Evolutionary conservation across 1,140 invertebrate genomes (phyloP).

Genomic region (Holotrichia oblita): DNA sequence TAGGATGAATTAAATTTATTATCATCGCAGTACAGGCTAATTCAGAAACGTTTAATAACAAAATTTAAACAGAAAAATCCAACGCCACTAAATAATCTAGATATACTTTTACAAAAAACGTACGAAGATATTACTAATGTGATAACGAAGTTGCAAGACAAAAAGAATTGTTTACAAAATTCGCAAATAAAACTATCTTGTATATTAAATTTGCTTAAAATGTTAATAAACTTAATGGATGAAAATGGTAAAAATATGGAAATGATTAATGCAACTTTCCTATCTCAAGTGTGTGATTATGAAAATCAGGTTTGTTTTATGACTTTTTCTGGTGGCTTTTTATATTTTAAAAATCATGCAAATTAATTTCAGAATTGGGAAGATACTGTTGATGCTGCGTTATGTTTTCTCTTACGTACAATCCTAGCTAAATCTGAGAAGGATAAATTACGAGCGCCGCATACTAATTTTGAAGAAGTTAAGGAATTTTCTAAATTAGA

Average conservation of each 20-base stretch:
- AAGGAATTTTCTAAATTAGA: conserved; percentile 67
- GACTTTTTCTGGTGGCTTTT: no score
- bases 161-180: conserved; percentile 56
- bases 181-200: conserved; percentile 54
- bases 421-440: conserved; percentile 63
- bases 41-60: conserved; percentile 77
- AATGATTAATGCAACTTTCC: conserved; percentile 53
- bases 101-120: conserved; percentile 77
- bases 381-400: conserved; percentile 65
- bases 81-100: conserved; percentile 73
- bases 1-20: conserved; percentile 70
- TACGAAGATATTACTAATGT: conserved; percentile 69
- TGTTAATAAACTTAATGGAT: conserved; percentile 57
- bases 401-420: conserved; percentile 66
- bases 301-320: conserved; percentile 57
- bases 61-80: conserved; percentile 83
- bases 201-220: conserved; percentile 53
- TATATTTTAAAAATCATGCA: no score
- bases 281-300: conserved; percentile 52
- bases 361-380: conserved; percentile 67
- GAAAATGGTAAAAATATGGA: conserved; percentile 50
- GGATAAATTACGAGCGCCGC: conserved; percentile 61
- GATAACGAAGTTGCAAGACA: conserved; percentile 62
- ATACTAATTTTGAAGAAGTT: conserved; percentile 62
- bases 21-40: conserved; percentile 74